Conservation (phyloP, 2,113 vertebrate species). For the Onychostoma macrolepis region DNA sequence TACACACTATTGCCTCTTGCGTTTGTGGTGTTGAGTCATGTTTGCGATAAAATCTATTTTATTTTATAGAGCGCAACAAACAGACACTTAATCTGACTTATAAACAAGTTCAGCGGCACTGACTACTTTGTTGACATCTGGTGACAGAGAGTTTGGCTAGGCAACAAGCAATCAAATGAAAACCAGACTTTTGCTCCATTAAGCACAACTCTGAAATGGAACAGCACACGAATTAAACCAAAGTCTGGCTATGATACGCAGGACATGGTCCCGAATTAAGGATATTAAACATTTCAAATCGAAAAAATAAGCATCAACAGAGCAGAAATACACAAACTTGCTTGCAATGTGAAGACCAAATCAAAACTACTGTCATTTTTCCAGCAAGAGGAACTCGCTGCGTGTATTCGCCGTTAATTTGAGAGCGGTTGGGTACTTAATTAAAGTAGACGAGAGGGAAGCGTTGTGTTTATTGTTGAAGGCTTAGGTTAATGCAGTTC, state of each 20-base stretch:
- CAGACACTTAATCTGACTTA: constrained; percentile 43
- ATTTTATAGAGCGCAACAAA: constrained; percentile 47
- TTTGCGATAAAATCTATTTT: constrained; percentile 48
- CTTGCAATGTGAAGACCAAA: constrained; percentile 56
- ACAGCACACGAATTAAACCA: constrained; percentile 65
- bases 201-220: constrained; percentile 66
- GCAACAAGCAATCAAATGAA: constrained; percentile 59
- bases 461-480: constrained; percentile 53
- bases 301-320: constrained; percentile 61
- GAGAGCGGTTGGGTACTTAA: constrained; percentile 48
- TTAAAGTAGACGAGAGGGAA: constrained; percentile 51
- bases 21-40: constrained; percentile 13
- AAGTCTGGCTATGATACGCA: constrained; percentile 56
- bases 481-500: constrained; percentile 56
- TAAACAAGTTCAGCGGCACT: constrained; percentile 48
- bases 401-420: constrained; percentile 28
- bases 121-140: constrained; percentile 45
- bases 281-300: constrained; percentile 51
- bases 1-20: not conserved
- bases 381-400: not conserved
- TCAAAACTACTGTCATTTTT: constrained; percentile 8
- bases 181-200: constrained; percentile 63
- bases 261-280: constrained; percentile 63
- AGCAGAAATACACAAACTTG: constrained; percentile 45
- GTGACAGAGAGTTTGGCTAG: constrained; percentile 55